A percentile compares a stretch with the other conserved stretches of the same genome.
Evolutionary conservation across 1,140 invertebrate species (phyloP).

Genomic region (Brachionus rotundiformis): DNA sequence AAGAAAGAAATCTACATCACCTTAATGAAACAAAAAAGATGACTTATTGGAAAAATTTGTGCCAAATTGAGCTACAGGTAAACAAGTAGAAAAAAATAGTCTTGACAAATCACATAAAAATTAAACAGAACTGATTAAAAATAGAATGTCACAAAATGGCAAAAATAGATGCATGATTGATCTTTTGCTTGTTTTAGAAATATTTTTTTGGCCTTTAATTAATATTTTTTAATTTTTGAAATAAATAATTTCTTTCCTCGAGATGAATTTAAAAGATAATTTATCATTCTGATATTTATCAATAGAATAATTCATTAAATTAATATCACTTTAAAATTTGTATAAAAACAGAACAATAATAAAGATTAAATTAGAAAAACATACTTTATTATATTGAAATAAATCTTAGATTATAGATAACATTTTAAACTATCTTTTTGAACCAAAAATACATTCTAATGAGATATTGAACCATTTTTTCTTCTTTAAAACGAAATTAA

Average conservation of each 20-base stretch:
- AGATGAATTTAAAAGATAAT: not conserved
- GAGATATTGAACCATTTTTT: not conserved
- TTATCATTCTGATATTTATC: not conserved
- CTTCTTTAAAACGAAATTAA: not conserved
- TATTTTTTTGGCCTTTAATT: too few relatives aligned
- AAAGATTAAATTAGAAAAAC: slow-evolving; percentile 5
- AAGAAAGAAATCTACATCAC: not conserved
- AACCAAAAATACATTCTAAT: not conserved
- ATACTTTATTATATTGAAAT: not conserved
- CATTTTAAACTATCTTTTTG: not conserved
- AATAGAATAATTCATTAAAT: not conserved
- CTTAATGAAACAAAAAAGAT: not conserved
- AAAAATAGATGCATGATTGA: not conserved
- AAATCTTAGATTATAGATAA: not conserved
- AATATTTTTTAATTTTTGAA: too few relatives aligned
- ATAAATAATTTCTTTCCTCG: not conserved
- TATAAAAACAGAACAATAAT: not conserved
- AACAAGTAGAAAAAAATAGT: too few relatives aligned
- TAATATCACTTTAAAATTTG: not conserved
- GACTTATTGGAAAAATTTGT: not conserved
- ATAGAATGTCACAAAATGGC: not conserved
- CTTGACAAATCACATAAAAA: too few relatives aligned
- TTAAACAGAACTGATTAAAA: too few relatives aligned
- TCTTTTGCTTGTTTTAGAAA: too few relatives aligned
- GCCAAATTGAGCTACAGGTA: too few relatives aligned